Conservation (phyloP, 2,888 invertebrate species). For the Endomychus coccineus region DNA sequence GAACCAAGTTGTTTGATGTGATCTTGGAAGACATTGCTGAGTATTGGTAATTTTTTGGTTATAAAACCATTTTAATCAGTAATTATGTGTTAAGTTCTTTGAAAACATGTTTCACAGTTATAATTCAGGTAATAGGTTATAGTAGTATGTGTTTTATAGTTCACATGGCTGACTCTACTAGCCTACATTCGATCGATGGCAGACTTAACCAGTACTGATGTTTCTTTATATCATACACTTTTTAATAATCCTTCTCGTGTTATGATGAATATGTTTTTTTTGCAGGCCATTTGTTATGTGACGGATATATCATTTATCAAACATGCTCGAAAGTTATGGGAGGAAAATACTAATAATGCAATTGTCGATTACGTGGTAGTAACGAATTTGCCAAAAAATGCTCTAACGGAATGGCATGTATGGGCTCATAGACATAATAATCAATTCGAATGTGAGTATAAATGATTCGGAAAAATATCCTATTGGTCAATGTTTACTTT, state of each 20-base stretch:
- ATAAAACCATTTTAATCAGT: no score
- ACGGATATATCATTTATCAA: slow-evolving; percentile 62
- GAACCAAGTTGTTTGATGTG: no score
- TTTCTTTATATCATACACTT: not conserved
- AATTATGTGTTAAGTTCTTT: no score
- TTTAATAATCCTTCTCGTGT: slow-evolving; percentile 1
- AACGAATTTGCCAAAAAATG: slow-evolving; percentile 68
- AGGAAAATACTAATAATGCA: slow-evolving; percentile 73
- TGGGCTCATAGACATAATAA: slow-evolving; percentile 85
- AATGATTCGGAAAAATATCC: not conserved
- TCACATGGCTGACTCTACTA: no score
- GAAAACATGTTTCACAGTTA: no score
- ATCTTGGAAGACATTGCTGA: no score
- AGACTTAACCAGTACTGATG: no score
- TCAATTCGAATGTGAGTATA: slow-evolving; percentile 71
- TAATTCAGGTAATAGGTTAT: no score
- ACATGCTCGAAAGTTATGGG: slow-evolving; percentile 75
- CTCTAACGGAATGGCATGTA: slow-evolving; percentile 87
- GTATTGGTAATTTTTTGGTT: no score
- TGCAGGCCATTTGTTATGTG: slow-evolving; percentile 77
- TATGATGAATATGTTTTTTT: slow-evolving; percentile 15
- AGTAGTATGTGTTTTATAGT: no score
- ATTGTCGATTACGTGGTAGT: slow-evolving; percentile 84
- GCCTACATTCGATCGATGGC: no score
- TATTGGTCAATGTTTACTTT: no score